Percentiles rank a stretch among this genome's conserved stretches.
Conservation (phyloP, 2,797 vertebrate species). For the Numenius phaeopus region DNA sequence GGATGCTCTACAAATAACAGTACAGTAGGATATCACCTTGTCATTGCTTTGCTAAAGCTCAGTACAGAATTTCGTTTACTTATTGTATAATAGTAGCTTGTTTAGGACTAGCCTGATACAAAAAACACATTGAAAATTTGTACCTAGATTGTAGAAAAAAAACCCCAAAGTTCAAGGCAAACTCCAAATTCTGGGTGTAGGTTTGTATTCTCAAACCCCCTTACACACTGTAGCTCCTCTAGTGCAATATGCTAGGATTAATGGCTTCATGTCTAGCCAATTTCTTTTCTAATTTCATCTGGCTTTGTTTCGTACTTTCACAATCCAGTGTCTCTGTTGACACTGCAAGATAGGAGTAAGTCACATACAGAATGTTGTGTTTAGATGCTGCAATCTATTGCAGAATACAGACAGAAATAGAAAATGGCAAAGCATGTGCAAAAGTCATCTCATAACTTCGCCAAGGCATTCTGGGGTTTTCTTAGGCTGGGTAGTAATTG, state of each 20-base stretch:
- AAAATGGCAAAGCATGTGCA: constrained; percentile 15
- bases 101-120: not conserved
- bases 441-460: not conserved
- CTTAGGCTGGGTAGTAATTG: not conserved
- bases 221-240: not conserved
- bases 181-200: not conserved
- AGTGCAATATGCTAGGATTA: not conserved
- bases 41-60: not conserved
- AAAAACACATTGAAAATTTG: not conserved
- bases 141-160: not conserved
- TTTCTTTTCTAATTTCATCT: constrained; percentile 27
- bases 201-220: not conserved
- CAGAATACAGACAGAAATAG: constrained; percentile 50
- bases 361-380: not conserved
- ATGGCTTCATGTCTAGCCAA: not conserved
- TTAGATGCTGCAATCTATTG: not conserved
- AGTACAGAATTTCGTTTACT: not conserved
- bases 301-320: constrained; percentile 28
- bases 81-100: not conserved
- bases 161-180: not conserved
- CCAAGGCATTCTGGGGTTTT: not conserved
- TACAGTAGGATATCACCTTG: not conserved
- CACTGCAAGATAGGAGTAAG: constrained; percentile 13
- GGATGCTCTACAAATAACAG: not conserved
- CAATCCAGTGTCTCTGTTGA: constrained; percentile 19